Base-by-base conservation (phyloP, 2,888 invertebrate species). In the Polyploca ridens region DNA sequence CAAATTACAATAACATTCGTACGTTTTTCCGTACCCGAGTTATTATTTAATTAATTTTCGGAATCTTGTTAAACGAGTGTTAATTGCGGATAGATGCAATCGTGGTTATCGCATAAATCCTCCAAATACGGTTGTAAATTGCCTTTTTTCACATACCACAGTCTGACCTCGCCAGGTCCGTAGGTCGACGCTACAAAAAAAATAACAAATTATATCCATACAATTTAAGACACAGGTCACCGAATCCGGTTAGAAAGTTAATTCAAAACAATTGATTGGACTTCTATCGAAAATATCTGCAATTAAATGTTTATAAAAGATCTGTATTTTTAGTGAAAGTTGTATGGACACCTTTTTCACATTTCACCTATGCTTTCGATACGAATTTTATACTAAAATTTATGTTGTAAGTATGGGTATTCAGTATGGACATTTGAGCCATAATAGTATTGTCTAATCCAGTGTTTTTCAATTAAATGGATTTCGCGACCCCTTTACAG, bases 261-360 rank as follows among this genome's bases (percentile, higher is more conserved):
- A 11, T 19, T 19, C 61, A 41, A 61, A 38, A 61, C 61, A 41
- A 41, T 61, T 61, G 41, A 61, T 44, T 61, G 61, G n/a, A 38
- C 27, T 61, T 61, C 27, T 61, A 27, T 27, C 61, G 19, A 27
- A 54, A 10, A 54, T n/a, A 54, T 54, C 19, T 54, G 19, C 10
- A 54, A 54, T 54, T 54, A 54, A 54, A n/a, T 54, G 7, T 19
- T 54, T 54, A 54, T 54, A 19, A 54, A 54, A 54, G 7, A 54
- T 54, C 19, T 54, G 19, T 54, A 54, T 54, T 10, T 49, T 19
- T 54, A 6, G 54, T 54, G 54, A 54, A 54, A 19, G 54, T 54
- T 54, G 16, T 49, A 7, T 54, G 10, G 16, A 5, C 16, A 7
- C 7, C 6, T 49, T 10, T 73, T 75, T 74, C 69, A 44, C 64